These are phyloP conservation scores for Platypus cylindrus DNA, from an alignment of 2,888 invertebrate genomes.

Conservation along the genomic window DNA sequence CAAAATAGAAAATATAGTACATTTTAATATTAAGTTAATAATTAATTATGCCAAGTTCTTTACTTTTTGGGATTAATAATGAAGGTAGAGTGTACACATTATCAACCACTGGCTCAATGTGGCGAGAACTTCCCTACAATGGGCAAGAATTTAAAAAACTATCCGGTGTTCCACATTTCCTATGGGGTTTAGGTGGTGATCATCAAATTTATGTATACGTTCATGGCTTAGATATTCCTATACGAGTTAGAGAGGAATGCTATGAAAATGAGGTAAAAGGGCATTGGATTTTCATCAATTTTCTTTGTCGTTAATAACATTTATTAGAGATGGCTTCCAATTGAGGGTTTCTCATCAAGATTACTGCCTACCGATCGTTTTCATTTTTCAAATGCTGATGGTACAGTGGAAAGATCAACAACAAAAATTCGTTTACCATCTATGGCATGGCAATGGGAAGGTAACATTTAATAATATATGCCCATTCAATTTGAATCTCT, in stretches of 20 bases:
- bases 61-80: slow-evolving; percentile 76
- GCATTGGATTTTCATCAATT: not conserved
- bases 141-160: slow-evolving; percentile 83
- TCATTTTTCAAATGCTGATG: slow-evolving; percentile 76
- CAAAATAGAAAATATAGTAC: too few species aligned
- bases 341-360: slow-evolving; percentile 74
- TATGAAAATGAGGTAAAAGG: slow-evolving; percentile 81
- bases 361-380: slow-evolving; percentile 80
- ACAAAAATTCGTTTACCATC: slow-evolving; percentile 78
- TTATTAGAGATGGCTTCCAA: slow-evolving; percentile 71
- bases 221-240: slow-evolving; percentile 79
- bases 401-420: slow-evolving; percentile 62
- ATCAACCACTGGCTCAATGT: slow-evolving; percentile 66
- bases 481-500: too few species aligned
- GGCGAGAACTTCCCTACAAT: slow-evolving; percentile 75
- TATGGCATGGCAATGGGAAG: slow-evolving; percentile 93
- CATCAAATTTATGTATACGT: slow-evolving; percentile 88
- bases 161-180: slow-evolving; percentile 69
- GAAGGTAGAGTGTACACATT: slow-evolving; percentile 79
- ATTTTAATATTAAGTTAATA: too few species aligned
- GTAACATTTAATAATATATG: too few species aligned
- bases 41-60: slow-evolving; percentile 28
- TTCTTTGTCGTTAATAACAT: not conserved
- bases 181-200: slow-evolving; percentile 90
- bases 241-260: slow-evolving; percentile 77